Conservation (phyloP, 2,888 invertebrate species). For the Panzeria rudis region DNA sequence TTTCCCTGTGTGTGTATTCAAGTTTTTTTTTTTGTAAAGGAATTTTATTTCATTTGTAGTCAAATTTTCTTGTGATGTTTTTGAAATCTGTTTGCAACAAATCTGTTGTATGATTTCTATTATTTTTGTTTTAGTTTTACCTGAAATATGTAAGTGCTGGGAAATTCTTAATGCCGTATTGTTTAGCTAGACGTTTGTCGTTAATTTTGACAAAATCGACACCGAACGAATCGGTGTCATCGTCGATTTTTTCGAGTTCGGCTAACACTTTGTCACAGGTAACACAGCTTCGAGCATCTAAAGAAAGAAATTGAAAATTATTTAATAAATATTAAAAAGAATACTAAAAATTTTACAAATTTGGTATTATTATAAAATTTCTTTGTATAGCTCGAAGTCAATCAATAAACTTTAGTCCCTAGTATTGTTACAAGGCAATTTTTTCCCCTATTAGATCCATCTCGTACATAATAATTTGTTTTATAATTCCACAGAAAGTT, state of each 20-base stretch:
- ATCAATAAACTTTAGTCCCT: too few relatives aligned
- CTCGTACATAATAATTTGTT: too few relatives aligned
- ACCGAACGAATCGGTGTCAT: constrained; percentile 96
- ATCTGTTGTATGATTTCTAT: background rate
- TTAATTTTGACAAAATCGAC: constrained; percentile 98
- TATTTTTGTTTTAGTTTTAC: constrained; percentile 76
- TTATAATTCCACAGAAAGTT: too few relatives aligned
- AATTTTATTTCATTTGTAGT: background rate
- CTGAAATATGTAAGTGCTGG: constrained; percentile 97
- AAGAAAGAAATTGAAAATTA: constrained; percentile 30
- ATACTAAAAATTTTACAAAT: too few relatives aligned
- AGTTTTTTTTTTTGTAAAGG: background rate
- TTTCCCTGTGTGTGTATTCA: constrained; percentile 87
- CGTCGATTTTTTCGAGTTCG: constrained; percentile 96
- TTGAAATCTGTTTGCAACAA: background rate
- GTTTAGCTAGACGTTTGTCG: constrained; percentile 97
- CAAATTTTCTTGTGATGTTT: constrained; percentile 1
- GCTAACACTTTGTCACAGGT: constrained; percentile 96
- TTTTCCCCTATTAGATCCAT: too few relatives aligned
- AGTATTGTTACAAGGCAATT: too few relatives aligned
- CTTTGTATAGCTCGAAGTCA: too few relatives aligned
- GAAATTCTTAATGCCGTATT: constrained; percentile 97
- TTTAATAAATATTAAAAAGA: too few relatives aligned
- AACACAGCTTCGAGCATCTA: constrained; percentile 95
- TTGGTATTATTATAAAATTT: too few relatives aligned